Conservation (phyloP, 2,888 invertebrate species). For the Orgyia antiqua region DNA sequence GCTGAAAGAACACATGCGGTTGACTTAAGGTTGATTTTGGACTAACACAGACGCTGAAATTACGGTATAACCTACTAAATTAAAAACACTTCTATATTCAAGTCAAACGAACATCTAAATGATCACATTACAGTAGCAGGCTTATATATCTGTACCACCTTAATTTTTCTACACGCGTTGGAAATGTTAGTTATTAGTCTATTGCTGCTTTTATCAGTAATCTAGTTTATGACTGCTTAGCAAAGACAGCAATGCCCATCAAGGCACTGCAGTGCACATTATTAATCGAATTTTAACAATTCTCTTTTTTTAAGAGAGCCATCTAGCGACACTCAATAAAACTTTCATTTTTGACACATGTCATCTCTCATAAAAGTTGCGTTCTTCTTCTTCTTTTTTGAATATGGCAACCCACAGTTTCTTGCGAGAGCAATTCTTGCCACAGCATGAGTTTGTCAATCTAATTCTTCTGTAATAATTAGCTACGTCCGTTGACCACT, state of each 20-base stretch:
- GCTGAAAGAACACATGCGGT: constrained; percentile 76
- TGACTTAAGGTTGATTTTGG: constrained; percentile 69
- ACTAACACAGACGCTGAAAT: constrained; percentile 39
- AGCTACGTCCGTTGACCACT: too few species aligned
- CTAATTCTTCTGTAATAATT: too few species aligned
- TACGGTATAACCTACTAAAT: constrained; percentile 26
- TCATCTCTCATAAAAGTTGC: too few species aligned
- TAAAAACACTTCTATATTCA: constrained; percentile 9
- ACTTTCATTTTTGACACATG: too few species aligned
- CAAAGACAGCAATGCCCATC: constrained; percentile 8
- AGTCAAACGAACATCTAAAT: constrained; percentile 4
- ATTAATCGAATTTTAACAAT: too few species aligned
- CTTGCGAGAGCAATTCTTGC: too few species aligned
- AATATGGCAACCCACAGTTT: too few species aligned
- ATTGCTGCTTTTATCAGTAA: neutral
- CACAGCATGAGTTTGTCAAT: too few species aligned
- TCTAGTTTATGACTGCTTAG: neutral
- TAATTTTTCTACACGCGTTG: neutral
- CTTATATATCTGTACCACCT: constrained; percentile 17
- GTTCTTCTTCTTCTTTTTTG: too few species aligned
- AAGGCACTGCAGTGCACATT: too few species aligned
- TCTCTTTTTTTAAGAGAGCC: too few species aligned
- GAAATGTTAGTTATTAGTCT: neutral
- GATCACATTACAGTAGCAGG: constrained; percentile 19
- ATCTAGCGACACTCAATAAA: too few species aligned